Base-by-base conservation (phyloP, 1,140 invertebrate genomes). In the Heliconius hermathena region DNA sequence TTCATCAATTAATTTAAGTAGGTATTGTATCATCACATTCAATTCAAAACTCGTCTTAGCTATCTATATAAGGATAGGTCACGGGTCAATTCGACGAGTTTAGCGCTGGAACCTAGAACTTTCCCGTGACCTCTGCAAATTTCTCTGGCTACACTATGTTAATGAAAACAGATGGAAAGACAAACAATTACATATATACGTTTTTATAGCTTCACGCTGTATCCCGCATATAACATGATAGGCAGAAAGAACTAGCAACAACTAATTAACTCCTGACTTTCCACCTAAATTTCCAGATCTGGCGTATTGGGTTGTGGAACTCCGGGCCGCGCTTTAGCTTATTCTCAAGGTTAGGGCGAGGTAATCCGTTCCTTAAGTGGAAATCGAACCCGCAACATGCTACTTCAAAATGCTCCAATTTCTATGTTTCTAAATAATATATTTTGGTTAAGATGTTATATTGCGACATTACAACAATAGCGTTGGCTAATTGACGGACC, bases 401-500 rank as follows among this genome's bases (percentile, higher is more conserved):
- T 26, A 29, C 60, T 26, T 5, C n/a, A 66, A 66, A 66, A 6
- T 66, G 26, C 60, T 72, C 22, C 20, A 72, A 11, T 72, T 36
- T 72, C 71, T 6, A 71, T 36, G 71, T 72, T 72, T 72, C 71
- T 72, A 36, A 41, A 38, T 72, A 41, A 71, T 49, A 46, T 57
- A 70, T 41, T 76, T 71, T 71, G 11, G 66, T 71, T 49, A 71
- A 76, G 75, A 76, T 76, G 75, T 76, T 22, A 33, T 38, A 60
- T 76, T 76, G 66, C 75, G 60, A 49, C 75, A 71, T 4, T 29
- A 2, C 29, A 76, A 76, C 75, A 71, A 76, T 76, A 41, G 75
- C 16, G 70, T 77, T 77, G 76, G 76, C 76, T 77, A 77, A 77
- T 77, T 77, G 66, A 77, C 66, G 41, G 70, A 77, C 57, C 76